phyloP scores from a whole-genome alignment of 2,113 vertebrate genomes.

The Pedetes capensis region DNA sequence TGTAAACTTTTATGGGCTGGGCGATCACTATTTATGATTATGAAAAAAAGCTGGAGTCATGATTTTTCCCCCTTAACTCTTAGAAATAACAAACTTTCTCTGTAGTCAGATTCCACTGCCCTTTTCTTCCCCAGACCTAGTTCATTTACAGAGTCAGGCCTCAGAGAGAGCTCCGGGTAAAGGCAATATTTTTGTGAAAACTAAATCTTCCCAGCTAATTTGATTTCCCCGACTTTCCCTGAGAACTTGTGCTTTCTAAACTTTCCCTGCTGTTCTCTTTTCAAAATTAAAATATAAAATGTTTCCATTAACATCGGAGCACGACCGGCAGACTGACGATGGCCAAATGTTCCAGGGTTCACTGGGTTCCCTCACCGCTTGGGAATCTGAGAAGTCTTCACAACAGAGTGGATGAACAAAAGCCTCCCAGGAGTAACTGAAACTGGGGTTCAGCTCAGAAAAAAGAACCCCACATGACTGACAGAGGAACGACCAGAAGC shows the following conservation, averaged over 20 bases:
- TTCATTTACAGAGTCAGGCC: slow-evolving; percentile 41
- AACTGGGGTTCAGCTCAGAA: background rate
- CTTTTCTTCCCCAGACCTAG: background rate
- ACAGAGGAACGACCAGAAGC: background rate
- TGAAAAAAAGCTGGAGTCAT: slow-evolving; percentile 14
- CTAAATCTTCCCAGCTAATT: slow-evolving; percentile 65
- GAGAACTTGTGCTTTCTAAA: slow-evolving; percentile 63
- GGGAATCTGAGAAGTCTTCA: background rate
- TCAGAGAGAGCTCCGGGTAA: background rate
- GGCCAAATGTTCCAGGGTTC: background rate
- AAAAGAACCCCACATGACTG: background rate
- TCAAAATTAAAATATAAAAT: slow-evolving; percentile 36
- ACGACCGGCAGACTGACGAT: background rate
- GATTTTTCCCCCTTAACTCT: slow-evolving; percentile 31
- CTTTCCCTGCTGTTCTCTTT: slow-evolving; percentile 47
- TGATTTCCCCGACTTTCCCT: slow-evolving; percentile 57
- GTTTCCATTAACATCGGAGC: slow-evolving; percentile 48
- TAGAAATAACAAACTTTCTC: slow-evolving; percentile 29
- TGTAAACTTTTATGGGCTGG: background rate
- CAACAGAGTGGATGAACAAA: background rate
- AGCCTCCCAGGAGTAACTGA: background rate
- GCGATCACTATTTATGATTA: background rate
- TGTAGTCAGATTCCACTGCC: background rate
- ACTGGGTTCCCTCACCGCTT: background rate
- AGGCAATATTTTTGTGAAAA: slow-evolving; percentile 70